Evolutionary conservation across 2,797 vertebrate genomes (phyloP).

Genomic region (Acanthurus tractus): DNA sequence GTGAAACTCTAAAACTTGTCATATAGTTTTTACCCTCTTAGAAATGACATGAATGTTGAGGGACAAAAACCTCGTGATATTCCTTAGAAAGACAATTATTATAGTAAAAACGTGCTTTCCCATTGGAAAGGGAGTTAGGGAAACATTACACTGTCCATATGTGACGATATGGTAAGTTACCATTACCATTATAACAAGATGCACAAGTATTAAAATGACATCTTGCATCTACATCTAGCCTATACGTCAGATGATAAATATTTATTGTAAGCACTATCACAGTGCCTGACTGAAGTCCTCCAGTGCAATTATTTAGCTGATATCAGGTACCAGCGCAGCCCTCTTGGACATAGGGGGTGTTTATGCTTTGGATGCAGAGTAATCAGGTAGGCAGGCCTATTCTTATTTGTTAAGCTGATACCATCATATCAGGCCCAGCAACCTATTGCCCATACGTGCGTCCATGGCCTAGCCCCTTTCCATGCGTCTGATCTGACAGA

Average conservation of each 20-base stretch:
- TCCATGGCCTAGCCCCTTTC: slow-evolving; percentile 51
- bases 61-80: not conserved
- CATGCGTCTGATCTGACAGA: slow-evolving; percentile 22
- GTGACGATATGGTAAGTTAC: not conserved
- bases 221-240: not conserved
- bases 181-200: not conserved
- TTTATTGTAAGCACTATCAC: slow-evolving; percentile 7
- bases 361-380: slow-evolving; percentile 55
- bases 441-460: slow-evolving; percentile 55
- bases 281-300: not conserved
- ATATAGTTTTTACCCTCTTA: not conserved
- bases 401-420: slow-evolving; percentile 73
- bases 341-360: slow-evolving; percentile 29
- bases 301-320: slow-evolving; percentile 3
- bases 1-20: not conserved
- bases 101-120: not conserved
- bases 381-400: slow-evolving; percentile 42
- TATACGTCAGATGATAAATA: not conserved
- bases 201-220: slow-evolving; percentile 9
- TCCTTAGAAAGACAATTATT: not conserved
- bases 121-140: not conserved
- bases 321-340: slow-evolving; percentile 3
- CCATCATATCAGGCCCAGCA: slow-evolving; percentile 68
- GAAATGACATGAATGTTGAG: not conserved
- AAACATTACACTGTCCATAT: not conserved